phyloP scores from a whole-genome alignment of 2,113 vertebrate genomes.

The Myanophis thanlyinensis region DNA sequence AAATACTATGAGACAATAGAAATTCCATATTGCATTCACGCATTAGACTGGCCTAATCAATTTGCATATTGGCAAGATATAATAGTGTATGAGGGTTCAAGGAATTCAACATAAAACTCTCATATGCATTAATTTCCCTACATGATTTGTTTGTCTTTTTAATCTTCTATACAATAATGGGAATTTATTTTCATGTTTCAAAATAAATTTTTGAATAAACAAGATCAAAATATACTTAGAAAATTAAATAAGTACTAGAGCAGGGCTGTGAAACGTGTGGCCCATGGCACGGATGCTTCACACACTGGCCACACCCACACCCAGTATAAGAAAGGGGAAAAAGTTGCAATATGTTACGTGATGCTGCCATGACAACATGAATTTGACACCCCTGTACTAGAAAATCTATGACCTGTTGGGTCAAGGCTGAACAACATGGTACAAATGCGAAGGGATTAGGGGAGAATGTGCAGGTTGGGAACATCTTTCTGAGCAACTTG shows the following conservation, averaged over 20 bases:
- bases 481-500: background rate
- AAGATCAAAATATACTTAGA: background rate
- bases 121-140: background rate
- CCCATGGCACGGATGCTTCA: too few species aligned
- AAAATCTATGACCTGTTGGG: background rate
- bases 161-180: background rate
- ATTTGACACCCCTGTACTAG: background rate
- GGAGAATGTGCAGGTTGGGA: background rate
- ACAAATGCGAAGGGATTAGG: background rate
- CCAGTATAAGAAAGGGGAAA: too few species aligned
- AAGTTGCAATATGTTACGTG: too few species aligned
- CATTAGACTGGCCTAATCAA: background rate
- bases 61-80: background rate
- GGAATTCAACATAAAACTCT: background rate
- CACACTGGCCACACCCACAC: too few species aligned
- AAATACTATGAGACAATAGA: background rate
- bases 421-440: background rate
- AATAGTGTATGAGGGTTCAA: background rate
- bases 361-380: fast-evolving
- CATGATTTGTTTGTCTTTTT: background rate
- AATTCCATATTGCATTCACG: background rate
- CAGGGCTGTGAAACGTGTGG: too few species aligned
- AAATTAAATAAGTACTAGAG: background rate
- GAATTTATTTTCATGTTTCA: background rate
- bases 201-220: background rate